phyloP scores from a whole-genome alignment of 1,140 invertebrate species.

The Bombus pyrosoma region DNA sequence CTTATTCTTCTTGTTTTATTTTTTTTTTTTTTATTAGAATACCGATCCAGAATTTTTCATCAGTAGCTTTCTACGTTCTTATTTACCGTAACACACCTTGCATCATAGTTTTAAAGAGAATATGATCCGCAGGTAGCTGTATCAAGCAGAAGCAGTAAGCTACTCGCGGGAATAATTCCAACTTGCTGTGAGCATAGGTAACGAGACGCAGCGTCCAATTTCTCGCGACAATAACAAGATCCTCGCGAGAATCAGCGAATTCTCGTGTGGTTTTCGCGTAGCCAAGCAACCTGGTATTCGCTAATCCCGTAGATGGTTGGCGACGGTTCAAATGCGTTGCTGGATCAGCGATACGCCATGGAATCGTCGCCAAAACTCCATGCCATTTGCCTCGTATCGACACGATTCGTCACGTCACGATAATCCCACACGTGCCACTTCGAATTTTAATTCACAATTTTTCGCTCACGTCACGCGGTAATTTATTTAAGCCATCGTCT shows the following conservation, averaged over 20 bases:
- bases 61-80: no score
- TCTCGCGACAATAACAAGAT: slow-evolving; percentile 3
- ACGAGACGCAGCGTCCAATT: neutral
- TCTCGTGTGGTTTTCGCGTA: neutral
- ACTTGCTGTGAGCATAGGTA: neutral
- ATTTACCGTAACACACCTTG: no score
- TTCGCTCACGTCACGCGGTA: neutral
- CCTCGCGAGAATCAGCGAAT: slow-evolving; percentile 4
- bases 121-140: no score
- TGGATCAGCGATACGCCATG: slow-evolving; percentile 32
- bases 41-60: no score
- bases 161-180: neutral
- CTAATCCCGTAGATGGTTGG: slow-evolving; percentile 14
- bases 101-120: no score
- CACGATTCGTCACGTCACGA: neutral
- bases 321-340: slow-evolving; percentile 25
- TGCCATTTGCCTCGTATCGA: neutral
- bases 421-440: neutral
- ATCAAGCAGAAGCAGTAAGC: neutral
- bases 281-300: neutral
- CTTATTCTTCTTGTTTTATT: no score
- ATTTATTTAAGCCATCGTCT: neutral
- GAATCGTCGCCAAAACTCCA: slow-evolving; percentile 1
- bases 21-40: no score
- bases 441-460: neutral